A percentile compares a stretch with the other conserved stretches of the same genome.
phyloP scores from a whole-genome alignment of 2,888 invertebrate species.

The Drepana falcataria region DNA sequence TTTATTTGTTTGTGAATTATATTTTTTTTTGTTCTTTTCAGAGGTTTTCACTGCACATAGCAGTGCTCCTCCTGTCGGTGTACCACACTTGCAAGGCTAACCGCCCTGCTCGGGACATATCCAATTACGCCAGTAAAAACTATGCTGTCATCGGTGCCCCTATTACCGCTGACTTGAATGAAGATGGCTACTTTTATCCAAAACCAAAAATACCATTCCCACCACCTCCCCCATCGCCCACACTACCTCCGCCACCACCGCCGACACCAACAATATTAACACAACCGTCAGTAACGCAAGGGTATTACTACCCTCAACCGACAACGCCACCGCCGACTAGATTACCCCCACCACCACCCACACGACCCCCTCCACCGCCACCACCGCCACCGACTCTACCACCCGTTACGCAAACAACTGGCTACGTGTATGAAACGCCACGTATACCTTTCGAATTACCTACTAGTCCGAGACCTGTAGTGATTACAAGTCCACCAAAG shows the following conservation, averaged over 20 bases:
- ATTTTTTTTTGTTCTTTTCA: slow-evolving; percentile 34
- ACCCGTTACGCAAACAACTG: slow-evolving; percentile 28
- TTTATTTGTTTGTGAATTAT: not conserved
- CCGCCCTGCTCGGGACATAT: slow-evolving; percentile 50
- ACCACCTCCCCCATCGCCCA: slow-evolving; percentile 35
- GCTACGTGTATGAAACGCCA: slow-evolving; percentile 40
- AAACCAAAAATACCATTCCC: slow-evolving; percentile 66
- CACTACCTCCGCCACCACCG: slow-evolving; percentile 17
- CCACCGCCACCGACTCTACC: slow-evolving; percentile 12
- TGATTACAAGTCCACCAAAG: not conserved
- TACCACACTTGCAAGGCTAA: slow-evolving; percentile 58
- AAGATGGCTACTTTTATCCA: slow-evolving; percentile 72
- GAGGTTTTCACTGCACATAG: slow-evolving; percentile 71
- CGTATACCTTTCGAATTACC: slow-evolving; percentile 23
- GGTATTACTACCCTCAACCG: slow-evolving; percentile 8
- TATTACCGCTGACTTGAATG: slow-evolving; percentile 55
- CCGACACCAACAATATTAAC: slow-evolving; percentile 12
- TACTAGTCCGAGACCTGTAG: slow-evolving; percentile 8
- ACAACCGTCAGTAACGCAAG: slow-evolving; percentile 4
- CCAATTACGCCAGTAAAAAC: slow-evolving; percentile 53
- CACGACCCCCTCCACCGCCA: slow-evolving; percentile 7
- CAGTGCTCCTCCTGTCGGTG: slow-evolving; percentile 65
- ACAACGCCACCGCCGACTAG: slow-evolving; percentile 13
- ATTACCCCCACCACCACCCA: slow-evolving; percentile 8
- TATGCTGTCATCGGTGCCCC: slow-evolving; percentile 61